Percentiles rank a stretch among this genome's conserved stretches.
phyloP scores from a whole-genome alignment of 2,113 vertebrate species.

The Orthonyx spaldingii region DNA sequence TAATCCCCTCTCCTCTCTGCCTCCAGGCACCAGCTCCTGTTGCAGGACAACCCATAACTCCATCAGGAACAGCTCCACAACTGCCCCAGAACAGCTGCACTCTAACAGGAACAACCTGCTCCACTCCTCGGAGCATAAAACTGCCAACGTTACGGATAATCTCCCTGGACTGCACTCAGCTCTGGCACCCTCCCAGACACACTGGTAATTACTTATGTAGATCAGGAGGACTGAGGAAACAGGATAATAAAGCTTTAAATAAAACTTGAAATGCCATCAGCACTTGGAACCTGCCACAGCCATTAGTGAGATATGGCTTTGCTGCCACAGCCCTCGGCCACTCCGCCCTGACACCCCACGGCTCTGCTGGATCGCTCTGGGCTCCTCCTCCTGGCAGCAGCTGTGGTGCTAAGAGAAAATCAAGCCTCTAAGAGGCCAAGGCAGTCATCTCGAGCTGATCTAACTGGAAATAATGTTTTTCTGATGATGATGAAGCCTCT shows the following conservation, averaged over 20 bases:
- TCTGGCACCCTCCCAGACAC: slow-evolving; percentile 42
- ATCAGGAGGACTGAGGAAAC: slow-evolving; percentile 26
- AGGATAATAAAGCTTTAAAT: slow-evolving; percentile 36
- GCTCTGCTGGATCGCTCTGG: not conserved
- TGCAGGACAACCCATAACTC: not conserved
- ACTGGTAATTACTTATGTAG: slow-evolving; percentile 38
- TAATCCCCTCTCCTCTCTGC: not conserved
- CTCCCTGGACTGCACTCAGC: not conserved
- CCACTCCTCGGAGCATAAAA: not conserved
- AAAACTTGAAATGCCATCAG: slow-evolving; percentile 11
- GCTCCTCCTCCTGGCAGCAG: not conserved
- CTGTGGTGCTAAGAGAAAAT: not conserved
- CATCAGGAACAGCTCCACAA: not conserved
- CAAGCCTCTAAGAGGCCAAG: not conserved
- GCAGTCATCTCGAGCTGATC: not conserved
- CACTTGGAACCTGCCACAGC: not conserved
- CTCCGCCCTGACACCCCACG: not conserved
- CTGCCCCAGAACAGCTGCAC: not conserved
- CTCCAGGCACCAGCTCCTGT: not conserved
- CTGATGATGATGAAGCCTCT: slow-evolving; percentile 11
- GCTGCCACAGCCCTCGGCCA: not conserved
- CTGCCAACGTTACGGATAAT: not conserved
- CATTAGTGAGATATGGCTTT: not conserved
- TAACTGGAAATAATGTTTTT: not conserved
- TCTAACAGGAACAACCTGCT: not conserved